Evolutionary conservation across 1,140 invertebrate species (phyloP).

Genomic region (Drosophila jambulina): DNA sequence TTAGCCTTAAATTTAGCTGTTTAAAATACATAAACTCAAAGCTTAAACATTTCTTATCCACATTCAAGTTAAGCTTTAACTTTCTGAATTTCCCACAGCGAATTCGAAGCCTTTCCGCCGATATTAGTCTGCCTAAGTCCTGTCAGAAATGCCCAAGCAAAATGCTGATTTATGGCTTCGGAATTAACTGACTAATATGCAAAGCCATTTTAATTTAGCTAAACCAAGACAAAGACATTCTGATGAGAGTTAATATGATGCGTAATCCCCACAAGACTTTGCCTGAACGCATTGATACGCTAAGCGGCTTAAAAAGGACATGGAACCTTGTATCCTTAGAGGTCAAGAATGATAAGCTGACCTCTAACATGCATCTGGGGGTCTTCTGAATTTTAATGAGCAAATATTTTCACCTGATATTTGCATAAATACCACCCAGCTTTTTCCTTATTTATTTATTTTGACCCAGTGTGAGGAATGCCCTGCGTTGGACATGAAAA

Average conservation of each 20-base stretch:
- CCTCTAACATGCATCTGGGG: neutral
- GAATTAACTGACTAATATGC: slow-evolving; percentile 39
- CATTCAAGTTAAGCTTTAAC: neutral
- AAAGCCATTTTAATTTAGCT: slow-evolving; percentile 37
- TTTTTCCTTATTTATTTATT: slow-evolving; percentile 12
- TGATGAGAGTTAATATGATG: slow-evolving; percentile 8
- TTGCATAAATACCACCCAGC: slow-evolving; percentile 49
- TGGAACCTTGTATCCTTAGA: neutral
- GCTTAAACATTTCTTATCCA: neutral
- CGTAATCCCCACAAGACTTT: slow-evolving; percentile 15
- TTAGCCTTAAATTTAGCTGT: neutral
- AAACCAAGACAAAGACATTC: slow-evolving; percentile 2
- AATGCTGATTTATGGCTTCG: slow-evolving; percentile 39
- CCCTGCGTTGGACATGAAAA: neutral
- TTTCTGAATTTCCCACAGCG: neutral
- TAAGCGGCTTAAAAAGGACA: slow-evolving; percentile 32
- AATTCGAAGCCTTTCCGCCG: neutral
- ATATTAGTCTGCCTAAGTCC: slow-evolving; percentile 18
- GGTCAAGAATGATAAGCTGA: slow-evolving; percentile 2
- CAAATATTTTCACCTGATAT: slow-evolving; percentile 41
- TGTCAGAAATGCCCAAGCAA: slow-evolving; percentile 17
- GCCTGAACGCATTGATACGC: slow-evolving; percentile 1
- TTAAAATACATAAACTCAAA: neutral
- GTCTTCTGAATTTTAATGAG: slow-evolving; percentile 6
- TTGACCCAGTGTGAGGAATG: neutral